Evolutionary conservation across 2,113 vertebrate species (phyloP).

Genomic region (Coturnix japonica): DNA sequence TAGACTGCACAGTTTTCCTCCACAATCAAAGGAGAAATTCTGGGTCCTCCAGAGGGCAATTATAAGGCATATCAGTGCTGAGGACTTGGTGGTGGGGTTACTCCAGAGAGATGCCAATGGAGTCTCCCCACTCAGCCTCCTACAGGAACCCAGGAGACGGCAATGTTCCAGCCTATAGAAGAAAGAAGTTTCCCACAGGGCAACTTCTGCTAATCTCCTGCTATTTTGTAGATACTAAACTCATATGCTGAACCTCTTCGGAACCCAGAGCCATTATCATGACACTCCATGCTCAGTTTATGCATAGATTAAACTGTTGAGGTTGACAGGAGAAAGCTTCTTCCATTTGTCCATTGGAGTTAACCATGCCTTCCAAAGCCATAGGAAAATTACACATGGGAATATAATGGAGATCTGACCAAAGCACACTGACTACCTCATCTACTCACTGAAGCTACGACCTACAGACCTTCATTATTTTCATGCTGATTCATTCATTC

Average conservation of each 20-base stretch:
- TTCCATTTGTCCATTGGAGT: neutral
- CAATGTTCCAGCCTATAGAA: neutral
- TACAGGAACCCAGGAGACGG: neutral
- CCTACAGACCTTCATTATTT: neutral
- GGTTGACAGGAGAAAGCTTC: neutral
- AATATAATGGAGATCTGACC: neutral
- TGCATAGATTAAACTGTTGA: neutral
- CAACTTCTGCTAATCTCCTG: neutral
- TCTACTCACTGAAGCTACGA: neutral
- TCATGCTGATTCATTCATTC: neutral
- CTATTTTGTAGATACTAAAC: neutral
- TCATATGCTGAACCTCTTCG: fast-evolving
- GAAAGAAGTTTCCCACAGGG: neutral
- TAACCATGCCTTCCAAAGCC: neutral
- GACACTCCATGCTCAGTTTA: neutral
- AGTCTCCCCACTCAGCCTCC: neutral
- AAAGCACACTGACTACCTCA: neutral
- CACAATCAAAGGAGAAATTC: neutral
- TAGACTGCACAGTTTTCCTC: neutral
- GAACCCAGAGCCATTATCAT: neutral
- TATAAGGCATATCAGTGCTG: neutral
- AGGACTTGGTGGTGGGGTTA: neutral
- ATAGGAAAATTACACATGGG: neutral
- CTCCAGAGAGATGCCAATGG: neutral
- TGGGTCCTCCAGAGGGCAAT: neutral